Percentiles rank a stretch among this genome's conserved stretches.
phyloP scores from a whole-genome alignment of 2,888 invertebrate genomes.

The Ellobium chinense region DNA sequence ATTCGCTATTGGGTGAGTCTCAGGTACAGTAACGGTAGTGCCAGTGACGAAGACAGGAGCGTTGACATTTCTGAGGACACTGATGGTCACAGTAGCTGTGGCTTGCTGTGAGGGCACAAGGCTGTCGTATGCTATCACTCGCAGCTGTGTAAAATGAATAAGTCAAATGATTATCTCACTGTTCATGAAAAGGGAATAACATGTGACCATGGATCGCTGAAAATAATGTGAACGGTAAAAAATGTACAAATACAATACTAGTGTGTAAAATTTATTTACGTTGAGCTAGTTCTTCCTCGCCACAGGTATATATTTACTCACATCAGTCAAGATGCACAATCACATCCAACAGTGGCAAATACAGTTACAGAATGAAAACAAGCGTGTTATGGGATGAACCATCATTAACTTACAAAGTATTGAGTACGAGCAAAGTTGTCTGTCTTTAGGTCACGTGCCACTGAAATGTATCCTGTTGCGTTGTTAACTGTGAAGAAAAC shows the following conservation, averaged over 20 bases:
- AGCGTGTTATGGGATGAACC: no score
- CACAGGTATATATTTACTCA: no score
- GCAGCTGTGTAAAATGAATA: constrained; percentile 66
- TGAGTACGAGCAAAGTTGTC: constrained; percentile 59
- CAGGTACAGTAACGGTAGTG: constrained; percentile 53
- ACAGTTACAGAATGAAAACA: no score
- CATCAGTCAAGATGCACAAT: no score
- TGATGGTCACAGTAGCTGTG: constrained; percentile 58
- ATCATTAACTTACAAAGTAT: constrained; percentile 68
- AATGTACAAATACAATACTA: no score
- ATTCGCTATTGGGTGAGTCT: constrained; percentile 51
- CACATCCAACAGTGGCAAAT: no score
- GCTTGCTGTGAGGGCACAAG: constrained; percentile 58
- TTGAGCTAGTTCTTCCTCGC: no score
- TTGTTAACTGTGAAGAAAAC: constrained; percentile 68
- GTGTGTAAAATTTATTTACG: no score
- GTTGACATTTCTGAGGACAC: constrained; percentile 54
- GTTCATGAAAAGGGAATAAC: no score
- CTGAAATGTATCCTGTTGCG: constrained; percentile 58
- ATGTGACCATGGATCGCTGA: no score
- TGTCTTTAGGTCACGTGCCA: constrained; percentile 61
- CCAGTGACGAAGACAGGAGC: constrained; percentile 58
- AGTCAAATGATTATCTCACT: no score
- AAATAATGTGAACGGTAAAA: no score
- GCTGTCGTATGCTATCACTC: constrained; percentile 64